Percentiles rank a stretch among this genome's conserved stretches.
Evolutionary conservation across 2,797 vertebrate species (phyloP).

Genomic region (Tamandua tetradactyla): DNA sequence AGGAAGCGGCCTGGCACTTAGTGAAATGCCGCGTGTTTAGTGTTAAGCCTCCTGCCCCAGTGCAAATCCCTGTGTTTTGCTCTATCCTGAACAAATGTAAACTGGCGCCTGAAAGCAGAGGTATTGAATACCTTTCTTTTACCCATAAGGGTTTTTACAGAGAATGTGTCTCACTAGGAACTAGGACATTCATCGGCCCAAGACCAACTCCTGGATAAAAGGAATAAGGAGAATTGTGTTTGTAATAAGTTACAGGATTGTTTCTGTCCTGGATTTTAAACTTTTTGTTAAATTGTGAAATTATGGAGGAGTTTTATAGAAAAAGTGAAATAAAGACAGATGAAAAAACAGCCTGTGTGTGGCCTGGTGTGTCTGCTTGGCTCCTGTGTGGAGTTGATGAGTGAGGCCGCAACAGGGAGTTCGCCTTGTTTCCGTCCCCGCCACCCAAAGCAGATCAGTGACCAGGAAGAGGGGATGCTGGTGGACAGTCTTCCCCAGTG

Average conservation of each 20-base stretch:
- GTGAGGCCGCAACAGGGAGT: too few species aligned
- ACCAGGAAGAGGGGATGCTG: neutral
- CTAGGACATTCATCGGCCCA: conserved; percentile 74
- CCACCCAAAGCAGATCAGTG: neutral
- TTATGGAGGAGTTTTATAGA: conserved; percentile 89
- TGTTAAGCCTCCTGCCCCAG: conserved; percentile 41
- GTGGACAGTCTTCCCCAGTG: neutral
- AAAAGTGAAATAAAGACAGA: conserved; percentile 88
- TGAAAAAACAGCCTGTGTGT: conserved; percentile 75
- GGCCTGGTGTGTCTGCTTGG: neutral
- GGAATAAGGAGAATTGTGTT: conserved; percentile 77
- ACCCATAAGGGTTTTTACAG: conserved; percentile 80
- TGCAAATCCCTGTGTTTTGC: conserved; percentile 78
- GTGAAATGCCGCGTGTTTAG: conserved; percentile 64
- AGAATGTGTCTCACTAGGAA: conserved; percentile 79
- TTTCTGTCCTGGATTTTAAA: conserved; percentile 87
- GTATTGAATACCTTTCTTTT: conserved; percentile 85
- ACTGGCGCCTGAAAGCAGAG: conserved; percentile 71
- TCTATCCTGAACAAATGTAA: conserved; percentile 61
- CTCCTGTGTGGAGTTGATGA: too few species aligned
- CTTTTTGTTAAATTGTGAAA: conserved; percentile 89
- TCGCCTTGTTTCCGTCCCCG: neutral
- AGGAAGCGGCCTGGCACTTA: conserved; percentile 79
- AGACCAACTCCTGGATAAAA: conserved; percentile 80
- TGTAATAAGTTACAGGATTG: conserved; percentile 86